A percentile compares a stretch with the other conserved stretches of the same genome.
These are phyloP conservation scores for Lytechinus variegatus DNA, from an alignment of 35 echinoderm and acorn worm genomes.

Conservation along the genomic window DNA sequence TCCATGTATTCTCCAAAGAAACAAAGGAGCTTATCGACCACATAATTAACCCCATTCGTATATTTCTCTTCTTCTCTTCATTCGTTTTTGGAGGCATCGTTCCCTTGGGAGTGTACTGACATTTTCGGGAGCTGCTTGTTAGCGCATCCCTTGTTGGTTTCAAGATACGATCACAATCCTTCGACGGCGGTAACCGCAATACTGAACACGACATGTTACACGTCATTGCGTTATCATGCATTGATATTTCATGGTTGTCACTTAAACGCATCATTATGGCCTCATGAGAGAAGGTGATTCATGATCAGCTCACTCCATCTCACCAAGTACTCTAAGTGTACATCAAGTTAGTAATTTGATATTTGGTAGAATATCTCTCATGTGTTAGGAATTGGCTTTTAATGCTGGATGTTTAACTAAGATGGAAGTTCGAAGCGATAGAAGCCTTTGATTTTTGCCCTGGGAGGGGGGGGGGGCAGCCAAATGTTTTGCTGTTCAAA, in stretches of 20 bases:
- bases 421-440: no score
- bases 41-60: background rate
- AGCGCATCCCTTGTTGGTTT: background rate
- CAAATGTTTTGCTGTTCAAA: no score
- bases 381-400: no score
- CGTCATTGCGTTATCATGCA: background rate
- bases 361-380: no score
- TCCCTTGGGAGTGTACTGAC: background rate
- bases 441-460: no score
- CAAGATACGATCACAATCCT: background rate
- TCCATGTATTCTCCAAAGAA: background rate
- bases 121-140: background rate
- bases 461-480: no score
- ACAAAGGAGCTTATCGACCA: conserved; percentile 10
- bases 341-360: no score
- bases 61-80: background rate
- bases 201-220: background rate
- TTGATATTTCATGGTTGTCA: conserved; percentile 3
- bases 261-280: background rate
- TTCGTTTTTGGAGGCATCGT: background rate
- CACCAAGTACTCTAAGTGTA: no score
- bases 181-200: background rate
- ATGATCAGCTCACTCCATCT: background rate
- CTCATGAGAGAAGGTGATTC: no score
- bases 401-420: no score